Conservation (phyloP, 1,140 invertebrate species). For the Chlorops oryzae region DNA sequence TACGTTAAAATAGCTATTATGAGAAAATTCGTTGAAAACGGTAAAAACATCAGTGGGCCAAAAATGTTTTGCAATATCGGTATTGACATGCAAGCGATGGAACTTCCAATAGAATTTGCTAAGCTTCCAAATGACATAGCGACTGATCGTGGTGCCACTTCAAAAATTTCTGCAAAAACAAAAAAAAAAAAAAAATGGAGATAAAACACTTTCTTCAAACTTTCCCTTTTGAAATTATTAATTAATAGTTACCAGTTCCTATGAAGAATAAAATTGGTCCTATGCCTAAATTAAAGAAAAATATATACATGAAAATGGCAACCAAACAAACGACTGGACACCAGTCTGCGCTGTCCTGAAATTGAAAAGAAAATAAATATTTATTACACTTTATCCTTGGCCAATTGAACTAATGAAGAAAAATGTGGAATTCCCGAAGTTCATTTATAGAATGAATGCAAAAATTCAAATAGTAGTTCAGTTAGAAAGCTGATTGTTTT, state of each 20-base stretch:
- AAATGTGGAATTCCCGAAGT: too few relatives aligned
- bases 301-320: constrained; percentile 66
- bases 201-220: too few relatives aligned
- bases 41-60: constrained; percentile 62
- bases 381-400: too few relatives aligned
- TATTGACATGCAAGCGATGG: constrained; percentile 75
- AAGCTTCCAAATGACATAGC: constrained; percentile 84
- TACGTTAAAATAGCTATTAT: constrained; percentile 57
- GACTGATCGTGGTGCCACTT: constrained; percentile 71
- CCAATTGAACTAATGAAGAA: too few relatives aligned
- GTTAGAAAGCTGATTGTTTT: too few relatives aligned
- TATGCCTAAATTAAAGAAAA: constrained; percentile 76
- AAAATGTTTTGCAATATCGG: constrained; percentile 57
- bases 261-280: constrained; percentile 86
- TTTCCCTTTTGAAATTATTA: too few relatives aligned
- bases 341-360: constrained; percentile 52
- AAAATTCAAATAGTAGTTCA: too few relatives aligned
- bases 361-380: too few relatives aligned
- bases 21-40: constrained; percentile 57
- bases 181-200: background rate
- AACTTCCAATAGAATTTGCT: constrained; percentile 83
- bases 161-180: constrained; percentile 67
- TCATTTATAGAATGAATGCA: too few relatives aligned
- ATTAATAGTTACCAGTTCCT: constrained; percentile 36
- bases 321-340: constrained; percentile 60